Evolutionary conservation across 2,797 vertebrate species (phyloP).

Genomic region (Helarctos malayanus): DNA sequence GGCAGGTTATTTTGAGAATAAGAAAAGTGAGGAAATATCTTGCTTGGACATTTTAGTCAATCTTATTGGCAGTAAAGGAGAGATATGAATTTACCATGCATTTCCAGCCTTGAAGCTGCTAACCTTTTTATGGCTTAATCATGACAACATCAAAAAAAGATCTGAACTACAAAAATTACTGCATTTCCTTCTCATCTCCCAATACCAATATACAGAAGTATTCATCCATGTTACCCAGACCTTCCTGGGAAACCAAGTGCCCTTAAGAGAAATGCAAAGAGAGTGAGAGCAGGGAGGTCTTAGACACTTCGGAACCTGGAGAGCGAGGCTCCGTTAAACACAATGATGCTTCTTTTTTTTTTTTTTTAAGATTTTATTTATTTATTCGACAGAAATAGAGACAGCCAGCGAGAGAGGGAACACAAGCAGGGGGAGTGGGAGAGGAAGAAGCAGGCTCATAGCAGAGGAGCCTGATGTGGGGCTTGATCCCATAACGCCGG

Average conservation of each 20-base stretch:
- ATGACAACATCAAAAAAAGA: slow-evolving; percentile 19
- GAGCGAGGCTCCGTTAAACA: neutral
- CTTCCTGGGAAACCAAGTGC: slow-evolving; percentile 66
- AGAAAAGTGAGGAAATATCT: slow-evolving; percentile 24
- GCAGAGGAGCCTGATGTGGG: too few relatives aligned
- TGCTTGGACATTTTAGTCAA: slow-evolving; percentile 43
- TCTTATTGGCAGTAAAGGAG: slow-evolving; percentile 1
- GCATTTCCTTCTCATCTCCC: slow-evolving; percentile 60
- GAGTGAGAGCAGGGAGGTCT: neutral
- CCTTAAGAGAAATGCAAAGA: slow-evolving; percentile 49
- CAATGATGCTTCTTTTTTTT: neutral
- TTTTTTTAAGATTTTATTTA: too few relatives aligned
- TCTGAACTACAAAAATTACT: slow-evolving; percentile 55
- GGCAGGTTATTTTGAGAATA: neutral
- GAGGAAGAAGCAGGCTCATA: too few relatives aligned
- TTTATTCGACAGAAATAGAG: too few relatives aligned
- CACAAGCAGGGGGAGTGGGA: too few relatives aligned
- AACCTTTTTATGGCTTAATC: slow-evolving; percentile 67
- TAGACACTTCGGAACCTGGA: slow-evolving; percentile 14
- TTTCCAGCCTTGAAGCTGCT: slow-evolving; percentile 11
- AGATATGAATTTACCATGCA: slow-evolving; percentile 28
- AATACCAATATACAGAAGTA: slow-evolving; percentile 55
- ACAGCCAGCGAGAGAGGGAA: too few relatives aligned
- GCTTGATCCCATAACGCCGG: too few relatives aligned
- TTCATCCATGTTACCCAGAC: slow-evolving; percentile 36